Evolutionary conservation across 2,888 invertebrate species (phyloP), one percentile per base, ranked within the genome.

Genomic region (Ichneumoninae sp.): DNA sequence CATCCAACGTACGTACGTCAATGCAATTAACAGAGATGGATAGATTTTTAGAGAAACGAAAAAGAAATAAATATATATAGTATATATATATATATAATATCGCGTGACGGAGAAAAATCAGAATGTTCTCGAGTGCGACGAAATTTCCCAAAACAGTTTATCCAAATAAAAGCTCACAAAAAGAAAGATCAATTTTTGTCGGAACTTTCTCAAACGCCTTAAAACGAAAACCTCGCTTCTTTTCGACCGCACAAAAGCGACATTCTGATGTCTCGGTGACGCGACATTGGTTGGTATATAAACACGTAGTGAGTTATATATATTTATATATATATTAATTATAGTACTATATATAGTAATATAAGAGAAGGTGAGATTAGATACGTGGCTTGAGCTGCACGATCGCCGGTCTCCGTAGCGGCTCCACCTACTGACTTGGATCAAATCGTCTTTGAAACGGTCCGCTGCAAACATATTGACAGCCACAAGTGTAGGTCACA

Each of bases 351-450:
- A 89, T 89, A 92, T 92, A 92, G 92, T 93, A 47, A 93, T 93
- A 93, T 92, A 93, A 93, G 93, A 93, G 91, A 93, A 93, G 93
- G 93, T 93, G 92, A 93, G 92, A 92, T 93, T 93, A 93, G 93
- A 93, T 94, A 94, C 93, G 93, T 94, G 93, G 93, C 93, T 94
- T 93, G 92, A 92, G 92, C 93, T 93, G 93, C 93, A 92, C 92
- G 90, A 92, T 90, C 92, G 93, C 92, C 92, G 92, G 91, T 92
- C 92, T 92, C 91, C 92, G 88, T 90, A 92, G 92, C 93, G 92
- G 92, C 93, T 93, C 93, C 93, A 93, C 93, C 93, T 93, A 93
- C 91, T 93, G 93, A 93, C 93, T 93, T 92, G 93, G 92, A 93
- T 93, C 93, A 93, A 93, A 93, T 93, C 93, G 92, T 93, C 93